Evolutionary conservation across 2,797 vertebrate species (phyloP).

Genomic region (Sardinella longiceps): DNA sequence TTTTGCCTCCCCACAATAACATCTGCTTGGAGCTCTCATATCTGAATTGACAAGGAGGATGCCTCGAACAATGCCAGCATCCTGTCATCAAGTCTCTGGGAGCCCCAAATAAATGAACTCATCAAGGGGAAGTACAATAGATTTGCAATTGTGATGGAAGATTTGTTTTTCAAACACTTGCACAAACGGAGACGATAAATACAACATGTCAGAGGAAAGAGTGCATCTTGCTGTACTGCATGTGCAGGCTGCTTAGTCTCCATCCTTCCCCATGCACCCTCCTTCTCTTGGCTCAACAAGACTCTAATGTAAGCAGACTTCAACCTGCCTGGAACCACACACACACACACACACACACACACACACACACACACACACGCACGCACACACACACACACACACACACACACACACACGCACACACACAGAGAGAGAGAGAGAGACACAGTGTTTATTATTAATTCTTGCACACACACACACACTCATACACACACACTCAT

Average conservation of each 20-base stretch:
- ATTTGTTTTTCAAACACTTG: background rate
- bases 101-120: background rate
- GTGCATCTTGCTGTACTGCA: background rate
- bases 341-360: background rate
- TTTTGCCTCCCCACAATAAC: background rate
- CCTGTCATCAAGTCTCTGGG: background rate
- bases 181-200: background rate
- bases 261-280: background rate
- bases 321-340: background rate
- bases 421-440: too few relatives aligned
- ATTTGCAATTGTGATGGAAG: background rate
- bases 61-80: constrained; percentile 7
- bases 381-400: too few relatives aligned
- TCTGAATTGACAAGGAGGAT: constrained; percentile 12
- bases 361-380: too few relatives aligned
- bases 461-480: too few relatives aligned
- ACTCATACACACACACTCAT: too few relatives aligned
- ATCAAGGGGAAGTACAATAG: background rate
- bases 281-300: background rate
- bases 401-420: too few relatives aligned
- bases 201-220: background rate
- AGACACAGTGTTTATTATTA: too few relatives aligned
- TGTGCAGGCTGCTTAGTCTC: background rate
- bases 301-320: background rate
- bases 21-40: constrained; percentile 3